Percentiles rank a stretch among this genome's conserved stretches.
phyloP scores from a whole-genome alignment of 2,797 vertebrate species.

The Silurus lanzhouensis region DNA sequence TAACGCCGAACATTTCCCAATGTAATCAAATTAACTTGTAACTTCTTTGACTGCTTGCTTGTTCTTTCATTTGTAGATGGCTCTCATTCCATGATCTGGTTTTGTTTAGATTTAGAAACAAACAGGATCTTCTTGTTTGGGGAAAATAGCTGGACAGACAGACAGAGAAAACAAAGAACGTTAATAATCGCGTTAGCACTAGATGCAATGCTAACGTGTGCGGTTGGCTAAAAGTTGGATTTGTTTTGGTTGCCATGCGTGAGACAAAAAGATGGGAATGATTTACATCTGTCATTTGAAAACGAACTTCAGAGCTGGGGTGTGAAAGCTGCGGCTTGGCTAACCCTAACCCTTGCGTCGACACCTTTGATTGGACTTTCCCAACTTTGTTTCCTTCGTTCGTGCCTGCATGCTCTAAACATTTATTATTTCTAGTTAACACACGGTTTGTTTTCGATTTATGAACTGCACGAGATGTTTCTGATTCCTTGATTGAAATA shows the following conservation, averaged over 20 bases:
- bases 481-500: constrained; percentile 16
- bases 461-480: constrained; percentile 12
- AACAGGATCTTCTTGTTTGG: neutral
- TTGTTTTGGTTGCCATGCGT: neutral
- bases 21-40: neutral
- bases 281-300: constrained; percentile 68
- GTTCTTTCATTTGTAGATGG: neutral
- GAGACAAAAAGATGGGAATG: constrained; percentile 62
- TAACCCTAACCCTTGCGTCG: neutral
- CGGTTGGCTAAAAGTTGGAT: neutral
- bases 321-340: constrained; percentile 33
- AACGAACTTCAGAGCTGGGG: constrained; percentile 45
- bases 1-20: neutral
- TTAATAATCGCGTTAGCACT: neutral
- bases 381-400: neutral
- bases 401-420: neutral
- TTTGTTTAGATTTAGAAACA: neutral
- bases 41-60: neutral
- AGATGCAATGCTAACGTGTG: neutral
- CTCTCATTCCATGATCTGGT: neutral
- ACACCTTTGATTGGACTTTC: constrained; percentile 4
- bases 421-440: neutral
- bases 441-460: neutral
- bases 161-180: neutral
- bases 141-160: neutral